phyloP scores from a whole-genome alignment of 1,140 invertebrate species.

The Drosophila ohnishii region DNA sequence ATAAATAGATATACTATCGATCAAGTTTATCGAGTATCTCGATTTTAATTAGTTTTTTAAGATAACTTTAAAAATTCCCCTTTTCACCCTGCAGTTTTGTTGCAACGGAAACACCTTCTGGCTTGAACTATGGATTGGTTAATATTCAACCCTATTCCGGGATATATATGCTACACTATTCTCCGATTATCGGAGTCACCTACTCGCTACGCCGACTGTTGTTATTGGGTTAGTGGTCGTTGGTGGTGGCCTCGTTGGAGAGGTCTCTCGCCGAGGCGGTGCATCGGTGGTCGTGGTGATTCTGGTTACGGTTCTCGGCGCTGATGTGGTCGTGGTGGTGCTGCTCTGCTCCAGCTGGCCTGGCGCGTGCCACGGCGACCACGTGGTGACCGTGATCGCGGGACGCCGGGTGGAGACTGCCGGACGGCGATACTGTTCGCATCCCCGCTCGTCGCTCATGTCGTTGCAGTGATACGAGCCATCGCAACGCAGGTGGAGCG shows the following conservation, averaged over 20 bases:
- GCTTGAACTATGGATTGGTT: neutral
- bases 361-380: constrained; percentile 14
- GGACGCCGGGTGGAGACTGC: constrained; percentile 14
- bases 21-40: neutral
- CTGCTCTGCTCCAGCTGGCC: constrained; percentile 1
- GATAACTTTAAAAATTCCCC: neutral
- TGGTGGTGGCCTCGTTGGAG: neutral
- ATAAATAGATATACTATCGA: neutral
- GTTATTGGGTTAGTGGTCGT: constrained; percentile 66
- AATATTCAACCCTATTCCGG: constrained; percentile 4
- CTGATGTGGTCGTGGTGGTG: constrained; percentile 1
- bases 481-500: constrained; percentile 88
- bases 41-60: too few species aligned
- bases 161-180: constrained; percentile 15
- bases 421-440: constrained; percentile 74
- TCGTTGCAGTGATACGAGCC: constrained; percentile 89
- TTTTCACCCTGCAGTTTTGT: neutral
- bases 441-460: constrained; percentile 89
- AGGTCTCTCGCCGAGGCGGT: constrained; percentile 7
- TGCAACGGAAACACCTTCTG: neutral
- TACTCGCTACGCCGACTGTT: constrained; percentile 56
- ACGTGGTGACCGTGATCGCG: constrained; percentile 2
- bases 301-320: neutral
- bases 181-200: constrained; percentile 33
- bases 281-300: constrained; percentile 15